Base-by-base conservation (phyloP, 2,113 vertebrate genomes). In the Calonectris borealis region DNA sequence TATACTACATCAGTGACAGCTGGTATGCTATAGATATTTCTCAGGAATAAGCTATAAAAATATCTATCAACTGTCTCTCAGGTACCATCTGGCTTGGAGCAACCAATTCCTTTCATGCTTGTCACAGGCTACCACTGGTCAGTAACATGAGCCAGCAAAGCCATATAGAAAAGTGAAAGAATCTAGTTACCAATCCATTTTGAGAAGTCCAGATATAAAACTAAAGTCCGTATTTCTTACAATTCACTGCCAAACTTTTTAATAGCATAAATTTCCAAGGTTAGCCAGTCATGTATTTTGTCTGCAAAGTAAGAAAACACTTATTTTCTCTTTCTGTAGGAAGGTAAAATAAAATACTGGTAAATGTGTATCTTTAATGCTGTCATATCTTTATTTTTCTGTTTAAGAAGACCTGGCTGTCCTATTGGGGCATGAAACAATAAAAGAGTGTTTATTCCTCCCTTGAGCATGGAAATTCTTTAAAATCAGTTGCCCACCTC, bases 401-500 rank as follows among this genome's bases (percentile, higher is more conserved):
- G 21, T 32, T 73, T 71, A 88, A 93, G 36, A 72, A 70, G 38
- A 88, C 7, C 11, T 65, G 27, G 8, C 5, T 69, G 12, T 58
- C 55, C 25, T 76, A 31, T 0, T 52, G 46, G 8, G 32, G n/a
- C 3, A 16, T 34, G 65, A 89, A 96, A 73, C 9, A 52, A 85
- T 49, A 70, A 52, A 93, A 76, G 21, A 29, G 34, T 42, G 9
- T 64, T 95, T 79, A 85, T 54, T 46, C 7, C 16, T 73, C 42
- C 58, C 26, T 9, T 26, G 7, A 80, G 40, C 60, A 83, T 16
- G 34, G 29, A 85, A 89, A 81, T 58, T 76, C 72, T 93, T 94
- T 68, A 93, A 73, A 80, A 91, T 42, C 36, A 69, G 34, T 54
- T 82, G 54, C 38, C 54, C 36, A 92, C 34, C 49, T 92, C 77